Evolutionary conservation across 2,113 vertebrate genomes (phyloP), one percentile per base, ranked within the genome.

Genomic region (Talpa occidentalis): DNA sequence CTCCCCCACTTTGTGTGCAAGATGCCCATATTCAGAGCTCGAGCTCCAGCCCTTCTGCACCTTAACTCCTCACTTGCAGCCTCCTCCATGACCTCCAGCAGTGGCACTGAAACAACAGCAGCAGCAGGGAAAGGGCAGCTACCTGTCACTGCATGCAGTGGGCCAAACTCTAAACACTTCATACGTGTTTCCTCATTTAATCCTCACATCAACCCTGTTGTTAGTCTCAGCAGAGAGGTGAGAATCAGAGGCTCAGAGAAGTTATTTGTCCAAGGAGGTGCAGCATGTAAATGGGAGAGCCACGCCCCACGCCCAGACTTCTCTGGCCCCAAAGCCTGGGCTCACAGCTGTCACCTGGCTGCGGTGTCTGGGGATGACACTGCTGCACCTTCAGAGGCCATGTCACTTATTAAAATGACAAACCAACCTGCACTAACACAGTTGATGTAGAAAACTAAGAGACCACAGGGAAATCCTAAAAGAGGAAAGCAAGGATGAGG

Each of bases 311-410:
- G 79, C 12, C 2, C 15, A 60, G 10, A 2, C 9, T 32, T 76
- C 22, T 7, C 32, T 37, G 90, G 32, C 42, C 44, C 15, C 87
- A 72, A 21, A 70, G 42, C 52, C 54, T 60, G 21, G 30, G 28
- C 14, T 32, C 5, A 21, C 3, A 26, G 3, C 14, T 5, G 11
- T 37, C 8, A 11, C 10, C 10, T 67, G 19, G 4, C 47, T 21
- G 6, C 8, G 0, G 60, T 17, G 40, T 35, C 54, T 1, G 47
- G 10, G 16, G 11, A 35, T 16, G 32, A 35, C 19, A 47, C n/a
- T 3, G 1, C 17, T 1, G 26, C 10, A 30, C 52, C 1, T 37
- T 4, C 0, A n/a, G 15, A 3, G 12, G 40, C 49, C 12, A 12
- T 3, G 12, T 2, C 44, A 3, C 30, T 69, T 22, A 52, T 66